Conservation (phyloP, 1,140 invertebrate species). For the Apolygus lucorum region DNA sequence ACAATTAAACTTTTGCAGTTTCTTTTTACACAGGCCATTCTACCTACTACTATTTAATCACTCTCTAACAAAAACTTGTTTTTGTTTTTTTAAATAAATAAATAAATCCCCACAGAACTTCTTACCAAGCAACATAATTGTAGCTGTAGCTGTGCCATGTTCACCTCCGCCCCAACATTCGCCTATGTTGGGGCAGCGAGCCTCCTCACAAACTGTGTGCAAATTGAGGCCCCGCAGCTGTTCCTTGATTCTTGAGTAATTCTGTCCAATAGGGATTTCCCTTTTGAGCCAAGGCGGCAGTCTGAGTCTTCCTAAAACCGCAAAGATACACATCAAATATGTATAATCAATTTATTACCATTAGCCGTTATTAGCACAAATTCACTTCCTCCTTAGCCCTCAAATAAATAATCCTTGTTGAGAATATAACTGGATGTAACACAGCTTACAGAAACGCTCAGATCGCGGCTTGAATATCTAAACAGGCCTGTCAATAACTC, state of each 20-base stretch:
- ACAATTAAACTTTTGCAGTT: background rate
- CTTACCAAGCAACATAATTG: conserved; percentile 65
- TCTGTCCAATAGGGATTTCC: conserved; percentile 82
- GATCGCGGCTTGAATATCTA: too few relatives aligned
- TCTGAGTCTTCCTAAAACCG: conserved; percentile 57
- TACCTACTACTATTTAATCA: background rate
- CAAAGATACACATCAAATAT: background rate
- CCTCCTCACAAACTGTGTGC: conserved; percentile 98
- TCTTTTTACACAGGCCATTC: background rate
- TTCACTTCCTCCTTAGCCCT: background rate
- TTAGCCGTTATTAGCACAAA: background rate
- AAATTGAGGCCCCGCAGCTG: conserved; percentile 81
- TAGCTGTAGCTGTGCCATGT: conserved; percentile 77
- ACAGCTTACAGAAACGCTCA: too few relatives aligned
- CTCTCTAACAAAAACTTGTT: too few relatives aligned
- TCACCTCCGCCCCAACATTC: conserved; percentile 98
- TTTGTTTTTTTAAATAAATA: too few relatives aligned
- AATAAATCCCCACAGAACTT: too few relatives aligned
- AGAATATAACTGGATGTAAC: too few relatives aligned
- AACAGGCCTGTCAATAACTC: too few relatives aligned
- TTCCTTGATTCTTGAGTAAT: conserved; percentile 76
- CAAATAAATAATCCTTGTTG: too few relatives aligned
- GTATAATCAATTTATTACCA: background rate
- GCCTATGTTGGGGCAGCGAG: conserved; percentile 97
- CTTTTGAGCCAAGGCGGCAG: conserved; percentile 96